Evolutionary conservation across 2,888 invertebrate species (phyloP).

Genomic region (Drosophila percnosoma): DNA sequence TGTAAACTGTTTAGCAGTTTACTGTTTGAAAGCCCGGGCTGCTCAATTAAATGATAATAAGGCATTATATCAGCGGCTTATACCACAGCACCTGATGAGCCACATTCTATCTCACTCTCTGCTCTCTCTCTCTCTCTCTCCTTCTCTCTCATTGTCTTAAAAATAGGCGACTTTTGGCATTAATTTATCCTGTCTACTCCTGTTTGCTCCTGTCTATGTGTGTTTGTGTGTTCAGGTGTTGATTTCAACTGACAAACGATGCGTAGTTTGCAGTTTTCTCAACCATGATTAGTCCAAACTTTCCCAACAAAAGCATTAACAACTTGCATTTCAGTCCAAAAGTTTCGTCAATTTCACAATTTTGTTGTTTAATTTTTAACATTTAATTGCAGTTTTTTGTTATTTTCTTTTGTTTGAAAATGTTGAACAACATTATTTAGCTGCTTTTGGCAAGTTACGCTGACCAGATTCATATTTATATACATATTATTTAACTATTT

Average conservation of each 20-base stretch:
- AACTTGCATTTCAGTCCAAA: constrained; percentile 15
- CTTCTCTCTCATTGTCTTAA: neutral
- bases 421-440: no score
- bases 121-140: neutral
- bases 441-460: neutral
- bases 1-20: constrained; percentile 66
- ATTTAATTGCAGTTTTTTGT: neutral
- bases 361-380: neutral
- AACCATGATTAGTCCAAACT: constrained; percentile 32
- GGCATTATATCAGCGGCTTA: constrained; percentile 56
- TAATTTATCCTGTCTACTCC: constrained; percentile 3
- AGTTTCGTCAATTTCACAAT: neutral
- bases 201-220: neutral
- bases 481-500: neutral
- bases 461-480: neutral
- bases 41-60: constrained; percentile 69
- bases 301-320: constrained; percentile 20
- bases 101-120: neutral
- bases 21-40: constrained; percentile 39
- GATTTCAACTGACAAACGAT: constrained; percentile 26
- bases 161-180: constrained; percentile 12
- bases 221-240: constrained; percentile 24
- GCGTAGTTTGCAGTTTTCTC: constrained; percentile 28
- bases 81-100: constrained; percentile 47
- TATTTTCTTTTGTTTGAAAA: neutral